Evolutionary conservation across 2,888 invertebrate species (phyloP).

Genomic region (Hypsopygia costalis): DNA sequence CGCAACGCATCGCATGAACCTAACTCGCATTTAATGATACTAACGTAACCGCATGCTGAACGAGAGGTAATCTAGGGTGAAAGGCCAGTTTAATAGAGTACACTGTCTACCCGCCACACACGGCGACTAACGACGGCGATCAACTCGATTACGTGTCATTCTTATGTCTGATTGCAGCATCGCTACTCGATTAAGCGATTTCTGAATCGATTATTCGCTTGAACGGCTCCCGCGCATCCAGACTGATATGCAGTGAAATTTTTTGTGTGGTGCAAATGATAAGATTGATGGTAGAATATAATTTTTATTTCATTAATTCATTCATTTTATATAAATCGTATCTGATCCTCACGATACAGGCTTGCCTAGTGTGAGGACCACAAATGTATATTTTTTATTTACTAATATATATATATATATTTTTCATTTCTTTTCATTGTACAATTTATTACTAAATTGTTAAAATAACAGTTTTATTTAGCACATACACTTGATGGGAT

Average conservation of each 20-base stretch:
- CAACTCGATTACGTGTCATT: background rate
- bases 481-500: too few relatives aligned
- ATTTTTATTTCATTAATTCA: too few relatives aligned
- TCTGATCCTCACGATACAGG: too few relatives aligned
- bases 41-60: background rate
- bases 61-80: background rate
- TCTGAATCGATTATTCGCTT: slow-evolving; percentile 54
- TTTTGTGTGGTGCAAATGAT: slow-evolving; percentile 19
- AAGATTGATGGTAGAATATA: slow-evolving; percentile 5
- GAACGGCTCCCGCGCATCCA: slow-evolving; percentile 52
- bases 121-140: background rate
- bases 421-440: too few relatives aligned
- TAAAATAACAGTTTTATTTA: too few relatives aligned
- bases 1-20: too few relatives aligned
- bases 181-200: slow-evolving; percentile 39
- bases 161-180: slow-evolving; percentile 1
- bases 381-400: too few relatives aligned
- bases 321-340: too few relatives aligned
- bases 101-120: background rate
- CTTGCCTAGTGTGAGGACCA: too few relatives aligned
- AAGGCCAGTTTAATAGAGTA: background rate
- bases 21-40: too few relatives aligned
- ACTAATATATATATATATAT: too few relatives aligned
- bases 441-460: too few relatives aligned
- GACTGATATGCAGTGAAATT: slow-evolving; percentile 46